A percentile compares a stretch with the other conserved stretches of the same genome.
These are phyloP conservation scores for Corynorhinus townsendii DNA, from an alignment of 2,113 vertebrate species.

Conservation along the genomic window DNA sequence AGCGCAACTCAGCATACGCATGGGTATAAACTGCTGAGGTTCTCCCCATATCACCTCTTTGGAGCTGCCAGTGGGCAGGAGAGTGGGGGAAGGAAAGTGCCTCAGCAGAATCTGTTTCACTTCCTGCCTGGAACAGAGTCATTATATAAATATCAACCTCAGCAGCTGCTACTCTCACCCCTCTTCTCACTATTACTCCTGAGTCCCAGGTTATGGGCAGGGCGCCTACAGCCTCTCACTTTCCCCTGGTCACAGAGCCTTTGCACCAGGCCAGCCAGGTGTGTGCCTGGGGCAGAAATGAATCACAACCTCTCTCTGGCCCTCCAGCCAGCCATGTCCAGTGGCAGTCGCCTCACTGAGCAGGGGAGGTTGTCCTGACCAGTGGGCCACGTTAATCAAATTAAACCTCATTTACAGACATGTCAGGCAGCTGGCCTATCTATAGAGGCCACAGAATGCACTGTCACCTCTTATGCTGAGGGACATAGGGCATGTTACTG, in stretches of 20 bases:
- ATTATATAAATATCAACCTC: constrained; percentile 85
- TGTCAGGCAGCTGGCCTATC: constrained; percentile 45
- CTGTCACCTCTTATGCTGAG: not conserved
- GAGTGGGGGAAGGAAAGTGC: constrained; percentile 58
- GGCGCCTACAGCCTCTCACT: constrained; percentile 76
- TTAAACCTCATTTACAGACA: constrained; percentile 38
- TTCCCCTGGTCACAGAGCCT: constrained; percentile 68
- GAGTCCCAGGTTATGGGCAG: constrained; percentile 53
- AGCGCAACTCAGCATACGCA: accelerated
- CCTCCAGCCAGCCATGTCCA: constrained; percentile 54
- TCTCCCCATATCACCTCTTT: not conserved
- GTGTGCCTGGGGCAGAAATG: constrained; percentile 70
- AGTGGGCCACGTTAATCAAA: constrained; percentile 67
- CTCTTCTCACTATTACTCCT: constrained; percentile 80
- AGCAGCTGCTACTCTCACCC: constrained; percentile 75
- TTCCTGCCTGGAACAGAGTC: constrained; percentile 81
- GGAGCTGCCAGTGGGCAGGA: not conserved
- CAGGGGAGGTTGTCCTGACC: constrained; percentile 50
- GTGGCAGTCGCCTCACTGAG: constrained; percentile 43
- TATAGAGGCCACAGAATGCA: constrained; percentile 31
- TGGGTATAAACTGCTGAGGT: not conserved
- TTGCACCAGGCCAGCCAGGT: constrained; percentile 56
- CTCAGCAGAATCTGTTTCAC: constrained; percentile 80
- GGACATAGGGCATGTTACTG: not conserved
- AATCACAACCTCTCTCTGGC: constrained; percentile 69